Base-by-base conservation (phyloP, 2,113 vertebrate species). In the Euleptes europaea region DNA sequence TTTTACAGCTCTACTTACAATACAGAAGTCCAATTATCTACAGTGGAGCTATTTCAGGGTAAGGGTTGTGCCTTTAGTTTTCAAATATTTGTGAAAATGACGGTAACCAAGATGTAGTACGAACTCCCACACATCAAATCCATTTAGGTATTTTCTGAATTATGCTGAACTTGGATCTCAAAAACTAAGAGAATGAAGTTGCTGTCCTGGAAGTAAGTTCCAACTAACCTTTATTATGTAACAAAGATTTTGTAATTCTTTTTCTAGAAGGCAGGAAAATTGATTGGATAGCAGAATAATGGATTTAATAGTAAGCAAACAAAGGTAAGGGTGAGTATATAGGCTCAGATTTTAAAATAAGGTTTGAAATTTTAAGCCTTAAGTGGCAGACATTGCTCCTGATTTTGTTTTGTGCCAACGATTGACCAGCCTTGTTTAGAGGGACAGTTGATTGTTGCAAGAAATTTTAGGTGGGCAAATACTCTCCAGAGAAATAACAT, bases 391-490 rank as follows among this genome's bases (percentile, higher is more conserved):
- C 23, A 19, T 78, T 10, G 4, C 23, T 78, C 38, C 3, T 7
- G 19, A 65, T 74, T 60, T 40, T 26, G 4, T 31, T 82, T 54
- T 57, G 4, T 47, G 28, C 49, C 21, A 69, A 69, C 31, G n/a
- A 7, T 5, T 35, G 65, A 38, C 5, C 14, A 54, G 2, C 8
- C 26, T 10, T 26, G 23, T 83, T 84, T 89, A 40, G 77, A 85
- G 26, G 80, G 54, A 42, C 76, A 72, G 54, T 38, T 26, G 14
- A 49, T 72, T 38, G 6, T 35, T 78, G 60, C 12, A 84, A 83
- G 66, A 78, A 35, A 72, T 84, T 84, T 80, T 90, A 63, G 44
- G 9, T 67, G 28, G 2, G 70, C 75, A 73, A 47, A 26, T 5
- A 2, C 14, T 7, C 72, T 44, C 33, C 86, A 74, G 88, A 89